These are phyloP conservation scores for Bufo gargarizans DNA, from an alignment of 2,113 vertebrate species.

Conservation along the genomic window DNA sequence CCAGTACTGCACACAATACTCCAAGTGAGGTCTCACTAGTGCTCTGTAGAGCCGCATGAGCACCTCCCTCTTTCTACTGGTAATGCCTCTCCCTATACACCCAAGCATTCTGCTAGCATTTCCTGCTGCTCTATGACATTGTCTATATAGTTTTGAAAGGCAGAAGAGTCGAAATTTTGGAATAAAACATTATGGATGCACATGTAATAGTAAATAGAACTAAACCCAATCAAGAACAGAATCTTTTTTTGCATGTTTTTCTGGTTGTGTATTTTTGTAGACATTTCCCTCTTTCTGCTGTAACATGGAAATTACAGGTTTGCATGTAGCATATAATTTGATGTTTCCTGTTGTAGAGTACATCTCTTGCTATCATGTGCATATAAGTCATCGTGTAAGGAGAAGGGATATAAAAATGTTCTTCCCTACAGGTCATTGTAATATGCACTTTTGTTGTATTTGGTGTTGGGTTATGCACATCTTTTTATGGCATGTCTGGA, in stretches of 20 bases:
- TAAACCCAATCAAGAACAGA: not conserved
- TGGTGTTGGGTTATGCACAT: not conserved
- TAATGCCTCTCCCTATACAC: no score
- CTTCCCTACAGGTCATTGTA: not conserved
- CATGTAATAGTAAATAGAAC: not conserved
- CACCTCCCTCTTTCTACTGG: no score
- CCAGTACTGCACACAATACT: no score
- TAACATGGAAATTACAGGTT: slow-evolving; percentile 2
- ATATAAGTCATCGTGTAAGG: not conserved
- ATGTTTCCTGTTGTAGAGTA: not conserved
- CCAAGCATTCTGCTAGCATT: no score
- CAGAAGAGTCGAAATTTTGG: not conserved
- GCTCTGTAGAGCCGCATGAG: no score
- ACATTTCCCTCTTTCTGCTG: not conserved
- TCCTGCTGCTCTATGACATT: no score
- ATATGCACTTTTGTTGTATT: not conserved
- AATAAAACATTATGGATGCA: not conserved
- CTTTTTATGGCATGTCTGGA: not conserved
- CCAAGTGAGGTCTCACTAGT: no score
- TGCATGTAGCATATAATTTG: slow-evolving; percentile 1
- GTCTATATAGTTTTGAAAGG: not conserved
- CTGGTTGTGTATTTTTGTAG: not conserved
- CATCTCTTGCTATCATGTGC: not conserved
- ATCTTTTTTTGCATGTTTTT: not conserved
- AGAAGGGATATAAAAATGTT: not conserved